Conservation (phyloP, 1,140 invertebrate species). For the Cherax quadricarinatus region DNA sequence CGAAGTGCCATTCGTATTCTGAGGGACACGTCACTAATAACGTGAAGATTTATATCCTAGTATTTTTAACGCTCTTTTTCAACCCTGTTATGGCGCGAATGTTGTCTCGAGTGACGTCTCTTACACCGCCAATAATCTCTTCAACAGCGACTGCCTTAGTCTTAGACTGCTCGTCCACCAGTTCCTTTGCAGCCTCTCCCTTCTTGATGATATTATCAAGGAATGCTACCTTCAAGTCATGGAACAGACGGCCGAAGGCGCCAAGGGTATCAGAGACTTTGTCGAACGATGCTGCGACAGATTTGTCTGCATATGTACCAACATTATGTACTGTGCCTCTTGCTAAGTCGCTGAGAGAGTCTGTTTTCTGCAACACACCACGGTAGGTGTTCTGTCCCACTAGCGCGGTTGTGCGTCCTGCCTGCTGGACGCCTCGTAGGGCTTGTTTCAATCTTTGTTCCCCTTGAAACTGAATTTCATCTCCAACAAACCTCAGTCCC, state of each 20-base stretch:
- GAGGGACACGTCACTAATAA: not conserved
- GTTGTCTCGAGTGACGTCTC: not conserved
- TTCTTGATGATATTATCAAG: not conserved
- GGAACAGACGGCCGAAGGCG: not conserved
- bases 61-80: not conserved
- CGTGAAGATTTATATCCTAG: not conserved
- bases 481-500: not conserved
- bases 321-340: not conserved
- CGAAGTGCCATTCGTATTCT: not conserved
- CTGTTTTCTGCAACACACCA: not conserved
- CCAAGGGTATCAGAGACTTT: not conserved
- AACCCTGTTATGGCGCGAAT: conserved; percentile 2
- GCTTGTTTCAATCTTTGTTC: not conserved
- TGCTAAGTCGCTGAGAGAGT: not conserved
- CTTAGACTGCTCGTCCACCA: not conserved
- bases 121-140: not conserved
- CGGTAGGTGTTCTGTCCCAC: not conserved
- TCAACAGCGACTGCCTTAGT: not conserved
- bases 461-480: not conserved
- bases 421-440: not conserved
- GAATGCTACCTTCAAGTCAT: not conserved
- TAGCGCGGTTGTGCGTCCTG: not conserved
- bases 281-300: not conserved
- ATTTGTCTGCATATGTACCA: not conserved
- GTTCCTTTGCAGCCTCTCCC: not conserved